Base-by-base conservation (phyloP, 37 sponge, comb jelly and placozoan genomes). In the Diacarnus erythraeanus region DNA sequence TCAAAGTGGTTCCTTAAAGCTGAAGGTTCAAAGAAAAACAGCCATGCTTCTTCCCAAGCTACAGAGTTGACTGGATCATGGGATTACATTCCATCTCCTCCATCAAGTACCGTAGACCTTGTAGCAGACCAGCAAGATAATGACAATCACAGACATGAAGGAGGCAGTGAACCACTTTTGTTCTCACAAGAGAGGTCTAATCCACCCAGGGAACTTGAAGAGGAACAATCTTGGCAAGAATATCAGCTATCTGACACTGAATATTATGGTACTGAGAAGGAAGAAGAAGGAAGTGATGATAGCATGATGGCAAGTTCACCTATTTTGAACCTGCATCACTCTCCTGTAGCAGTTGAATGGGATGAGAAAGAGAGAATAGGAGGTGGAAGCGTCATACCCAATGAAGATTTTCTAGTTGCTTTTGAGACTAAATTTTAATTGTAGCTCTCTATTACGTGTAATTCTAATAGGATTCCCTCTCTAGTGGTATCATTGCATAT, bases 221-320 rank as follows among this genome's bases (percentile, higher is more conserved):
- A 47, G 12, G 10, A 47, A 47, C 12, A 47, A 15, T 15, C 12
- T 47, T 12, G 12, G 51, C 51, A 47, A 15, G 51, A 47, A 15
- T 12, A 47, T 15, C 6, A 12, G 12, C 51, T 47, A 15, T 12
- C 51, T 47, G 6, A 47, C 12, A 15, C 51, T 47, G 51, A 47
- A 47, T 47, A 47, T 47, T 6, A 47, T 15, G 61, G 6, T 60
- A 3, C 6, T 5, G 78, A 77, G 67, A 64, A 12, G 15, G 78
- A 76, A 35, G 47, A 54, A 57, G 77, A 76, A 57, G 26, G 77
- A 59, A 63, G 58, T 47, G 47, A 38, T 59, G 75, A 74, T 27
- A 57, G 61, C 42, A 54, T 43, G 26, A 42, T 34, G 39, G 9
- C 35, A 25, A 73, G 74, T 10, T 34, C 31, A 25, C 6, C 31